Conservation (phyloP, 2,113 vertebrate genomes). For the Labeo rohita region DNA sequence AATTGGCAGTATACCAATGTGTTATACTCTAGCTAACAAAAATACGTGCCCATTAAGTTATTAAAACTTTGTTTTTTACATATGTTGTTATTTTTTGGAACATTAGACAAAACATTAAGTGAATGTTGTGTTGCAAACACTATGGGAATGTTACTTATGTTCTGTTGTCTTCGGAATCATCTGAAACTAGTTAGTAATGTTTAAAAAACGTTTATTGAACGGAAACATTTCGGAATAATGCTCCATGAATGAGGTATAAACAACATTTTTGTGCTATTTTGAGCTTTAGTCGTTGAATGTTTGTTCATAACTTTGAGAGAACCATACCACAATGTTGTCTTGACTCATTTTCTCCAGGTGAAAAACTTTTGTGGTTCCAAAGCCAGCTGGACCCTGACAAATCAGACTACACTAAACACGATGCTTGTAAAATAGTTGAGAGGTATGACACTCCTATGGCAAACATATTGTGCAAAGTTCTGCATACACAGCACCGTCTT, state of each 20-base stretch:
- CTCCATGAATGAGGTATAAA: not conserved
- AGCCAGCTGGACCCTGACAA: slow-evolving; percentile 84
- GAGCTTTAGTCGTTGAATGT: not conserved
- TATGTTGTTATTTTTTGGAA: not conserved
- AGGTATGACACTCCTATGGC: slow-evolving; percentile 72
- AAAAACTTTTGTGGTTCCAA: slow-evolving; percentile 95
- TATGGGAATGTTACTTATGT: not conserved
- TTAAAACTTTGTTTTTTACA: not conserved
- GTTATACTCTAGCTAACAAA: not conserved
- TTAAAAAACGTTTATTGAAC: not conserved
- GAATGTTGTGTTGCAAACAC: not conserved
- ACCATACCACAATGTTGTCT: not conserved
- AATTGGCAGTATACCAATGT: not conserved
- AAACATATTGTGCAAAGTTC: not conserved
- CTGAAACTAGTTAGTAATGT: not conserved
- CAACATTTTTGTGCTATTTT: not conserved
- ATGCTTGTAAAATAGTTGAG: slow-evolving; percentile 88
- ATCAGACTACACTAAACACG: slow-evolving; percentile 81
- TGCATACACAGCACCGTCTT: not conserved
- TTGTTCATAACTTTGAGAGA: not conserved
- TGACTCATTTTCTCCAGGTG: slow-evolving; percentile 77
- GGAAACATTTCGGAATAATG: too few relatives aligned
- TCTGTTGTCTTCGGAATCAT: not conserved
- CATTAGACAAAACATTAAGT: not conserved
- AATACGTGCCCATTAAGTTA: not conserved